Evolutionary conservation across 2,113 vertebrate species (phyloP).

Genomic region (Cygnus atratus): DNA sequence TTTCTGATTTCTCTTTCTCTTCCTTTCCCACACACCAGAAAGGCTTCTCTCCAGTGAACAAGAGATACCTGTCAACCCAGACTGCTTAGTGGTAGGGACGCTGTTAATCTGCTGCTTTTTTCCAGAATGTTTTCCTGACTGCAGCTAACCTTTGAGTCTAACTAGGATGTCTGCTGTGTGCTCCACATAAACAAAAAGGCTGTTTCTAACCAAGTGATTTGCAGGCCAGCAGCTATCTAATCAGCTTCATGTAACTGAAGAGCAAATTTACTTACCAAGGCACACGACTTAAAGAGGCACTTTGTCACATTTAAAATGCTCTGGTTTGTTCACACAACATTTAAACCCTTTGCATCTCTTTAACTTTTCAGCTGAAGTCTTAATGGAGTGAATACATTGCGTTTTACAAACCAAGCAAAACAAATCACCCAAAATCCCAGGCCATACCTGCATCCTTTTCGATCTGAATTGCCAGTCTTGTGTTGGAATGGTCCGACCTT

Average conservation of each 20-base stretch:
- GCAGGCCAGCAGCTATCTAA: background rate
- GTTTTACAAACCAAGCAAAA: background rate
- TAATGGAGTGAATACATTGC: background rate
- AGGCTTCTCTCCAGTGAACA: background rate
- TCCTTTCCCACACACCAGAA: background rate
- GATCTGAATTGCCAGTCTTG: constrained; percentile 92
- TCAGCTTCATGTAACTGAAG: background rate
- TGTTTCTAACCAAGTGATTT: background rate
- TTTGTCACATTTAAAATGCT: background rate
- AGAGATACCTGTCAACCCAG: background rate
- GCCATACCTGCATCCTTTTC: constrained; percentile 91
- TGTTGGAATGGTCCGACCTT: constrained; percentile 94
- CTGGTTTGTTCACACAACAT: background rate
- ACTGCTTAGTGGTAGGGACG: background rate
- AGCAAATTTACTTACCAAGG: background rate
- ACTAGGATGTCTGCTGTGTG: background rate
- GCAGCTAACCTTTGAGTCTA: background rate
- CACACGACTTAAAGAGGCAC: accelerated
- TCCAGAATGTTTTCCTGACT: background rate
- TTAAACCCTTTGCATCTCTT: background rate
- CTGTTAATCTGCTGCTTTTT: background rate
- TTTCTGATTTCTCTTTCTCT: background rate
- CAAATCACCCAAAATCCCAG: background rate
- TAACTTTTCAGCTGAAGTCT: background rate
- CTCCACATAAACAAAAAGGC: background rate